Conservation (phyloP, 2,797 vertebrate species). For the Zenarchopterus dispar region DNA sequence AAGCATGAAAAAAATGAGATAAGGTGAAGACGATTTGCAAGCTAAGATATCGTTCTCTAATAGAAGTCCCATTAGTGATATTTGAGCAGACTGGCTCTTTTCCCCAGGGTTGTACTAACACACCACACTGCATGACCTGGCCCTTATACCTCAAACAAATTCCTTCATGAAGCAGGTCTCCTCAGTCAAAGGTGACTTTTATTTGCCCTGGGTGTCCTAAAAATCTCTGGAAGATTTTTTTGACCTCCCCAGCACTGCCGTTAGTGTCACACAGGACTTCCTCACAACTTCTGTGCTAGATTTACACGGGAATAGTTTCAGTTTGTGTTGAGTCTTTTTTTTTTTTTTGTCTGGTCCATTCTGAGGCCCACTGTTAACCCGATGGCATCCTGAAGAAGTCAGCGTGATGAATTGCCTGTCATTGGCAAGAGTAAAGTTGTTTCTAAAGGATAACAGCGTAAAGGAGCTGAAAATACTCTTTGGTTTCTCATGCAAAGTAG, state of each 20-base stretch:
- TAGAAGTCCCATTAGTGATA: slow-evolving; percentile 12
- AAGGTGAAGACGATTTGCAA: background rate
- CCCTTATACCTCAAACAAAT: slow-evolving; percentile 14
- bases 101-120: background rate
- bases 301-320: slow-evolving; percentile 23
- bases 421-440: slow-evolving; percentile 16
- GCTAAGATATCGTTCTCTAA: background rate
- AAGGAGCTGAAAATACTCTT: slow-evolving; percentile 2
- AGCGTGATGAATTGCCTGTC: slow-evolving; percentile 24
- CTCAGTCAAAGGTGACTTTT: slow-evolving; percentile 62
- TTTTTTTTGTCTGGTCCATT: background rate
- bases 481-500: slow-evolving; percentile 19
- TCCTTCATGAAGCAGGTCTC: slow-evolving; percentile 30
- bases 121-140: slow-evolving; percentile 3
- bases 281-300: slow-evolving; percentile 19
- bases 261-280: slow-evolving; percentile 22
- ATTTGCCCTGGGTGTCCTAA: slow-evolving; percentile 67
- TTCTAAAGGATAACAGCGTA: slow-evolving; percentile 11
- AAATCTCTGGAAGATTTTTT: slow-evolving; percentile 59
- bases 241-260: background rate
- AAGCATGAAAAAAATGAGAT: background rate
- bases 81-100: slow-evolving; percentile 1
- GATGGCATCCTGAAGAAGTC: slow-evolving; percentile 26
- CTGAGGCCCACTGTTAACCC: slow-evolving; percentile 10
- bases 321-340: slow-evolving; percentile 2